phyloP scores from a whole-genome alignment of 2,888 invertebrate genomes.

The Hermaeophaga mercurialis region DNA sequence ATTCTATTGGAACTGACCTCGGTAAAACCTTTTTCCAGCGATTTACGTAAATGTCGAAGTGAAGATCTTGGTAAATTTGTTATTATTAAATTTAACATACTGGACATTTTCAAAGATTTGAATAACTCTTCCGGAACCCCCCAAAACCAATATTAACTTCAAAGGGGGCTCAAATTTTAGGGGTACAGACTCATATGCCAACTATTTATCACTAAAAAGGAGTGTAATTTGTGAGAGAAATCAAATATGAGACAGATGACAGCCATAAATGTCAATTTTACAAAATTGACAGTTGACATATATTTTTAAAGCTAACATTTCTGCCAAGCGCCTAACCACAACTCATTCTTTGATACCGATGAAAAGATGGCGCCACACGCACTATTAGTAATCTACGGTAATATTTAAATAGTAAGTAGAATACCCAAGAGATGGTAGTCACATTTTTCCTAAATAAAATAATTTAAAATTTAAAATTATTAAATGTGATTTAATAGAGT shows the following conservation, averaged over 20 bases:
- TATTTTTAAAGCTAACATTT: no score
- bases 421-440: no score
- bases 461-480: no score
- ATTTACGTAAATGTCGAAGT: constrained; percentile 48
- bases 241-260: no score
- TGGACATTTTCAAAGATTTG: constrained; percentile 39
- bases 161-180: constrained; percentile 16
- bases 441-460: no score
- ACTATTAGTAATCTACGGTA: no score
- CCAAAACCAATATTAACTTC: background rate
- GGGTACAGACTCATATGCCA: constrained; percentile 8
- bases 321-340: no score
- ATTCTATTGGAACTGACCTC: constrained; percentile 47
- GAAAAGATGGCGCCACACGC: no score
- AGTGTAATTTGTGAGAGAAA: no score
- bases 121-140: constrained; percentile 6
- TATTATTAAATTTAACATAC: constrained; percentile 58
- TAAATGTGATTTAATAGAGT: no score
- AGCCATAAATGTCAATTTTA: background rate
- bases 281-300: background rate
- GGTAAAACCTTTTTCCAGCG: constrained; percentile 46
- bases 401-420: no score
- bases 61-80: constrained; percentile 58
- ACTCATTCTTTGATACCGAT: no score
- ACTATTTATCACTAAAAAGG: background rate